These are phyloP conservation scores for Eilema sororculum DNA, from an alignment of 2,888 invertebrate species.

Conservation along the genomic window DNA sequence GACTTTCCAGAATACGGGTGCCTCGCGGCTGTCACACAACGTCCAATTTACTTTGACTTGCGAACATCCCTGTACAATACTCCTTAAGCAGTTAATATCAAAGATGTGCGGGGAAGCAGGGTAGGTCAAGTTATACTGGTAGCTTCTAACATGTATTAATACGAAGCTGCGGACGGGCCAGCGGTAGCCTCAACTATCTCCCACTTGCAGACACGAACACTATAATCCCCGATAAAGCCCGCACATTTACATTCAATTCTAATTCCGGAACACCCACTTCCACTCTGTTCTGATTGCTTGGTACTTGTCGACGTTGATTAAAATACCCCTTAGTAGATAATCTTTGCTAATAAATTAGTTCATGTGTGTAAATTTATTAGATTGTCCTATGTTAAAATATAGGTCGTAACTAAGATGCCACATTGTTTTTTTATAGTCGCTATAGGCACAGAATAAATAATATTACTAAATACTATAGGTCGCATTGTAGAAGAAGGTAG, in stretches of 20 bases:
- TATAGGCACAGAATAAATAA: too few relatives aligned
- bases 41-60: slow-evolving; percentile 60
- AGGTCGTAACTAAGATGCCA: background rate
- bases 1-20: slow-evolving; percentile 73
- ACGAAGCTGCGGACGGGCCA: slow-evolving; percentile 71
- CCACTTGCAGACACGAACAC: slow-evolving; percentile 84
- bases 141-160: slow-evolving; percentile 66
- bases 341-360: slow-evolving; percentile 47
- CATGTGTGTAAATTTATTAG: slow-evolving; percentile 33
- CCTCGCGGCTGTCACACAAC: slow-evolving; percentile 64
- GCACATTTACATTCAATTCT: slow-evolving; percentile 88
- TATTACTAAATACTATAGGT: too few relatives aligned
- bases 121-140: slow-evolving; percentile 59
- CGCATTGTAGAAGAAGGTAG: too few relatives aligned
- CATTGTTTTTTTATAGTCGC: background rate
- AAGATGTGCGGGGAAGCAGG: slow-evolving; percentile 21
- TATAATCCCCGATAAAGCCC: slow-evolving; percentile 88
- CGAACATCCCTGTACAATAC: slow-evolving; percentile 13
- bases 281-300: slow-evolving; percentile 82
- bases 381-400: slow-evolving; percentile 8
- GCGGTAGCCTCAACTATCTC: slow-evolving; percentile 81
- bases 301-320: slow-evolving; percentile 82
- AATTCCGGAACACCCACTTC: slow-evolving; percentile 81
- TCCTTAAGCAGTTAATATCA: slow-evolving; percentile 6
- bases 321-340: slow-evolving; percentile 67